Percentiles rank a stretch among this genome's conserved stretches.
These are phyloP conservation scores for Phaethon lepturus DNA, from an alignment of 2,113 vertebrate genomes.

Conservation along the genomic window DNA sequence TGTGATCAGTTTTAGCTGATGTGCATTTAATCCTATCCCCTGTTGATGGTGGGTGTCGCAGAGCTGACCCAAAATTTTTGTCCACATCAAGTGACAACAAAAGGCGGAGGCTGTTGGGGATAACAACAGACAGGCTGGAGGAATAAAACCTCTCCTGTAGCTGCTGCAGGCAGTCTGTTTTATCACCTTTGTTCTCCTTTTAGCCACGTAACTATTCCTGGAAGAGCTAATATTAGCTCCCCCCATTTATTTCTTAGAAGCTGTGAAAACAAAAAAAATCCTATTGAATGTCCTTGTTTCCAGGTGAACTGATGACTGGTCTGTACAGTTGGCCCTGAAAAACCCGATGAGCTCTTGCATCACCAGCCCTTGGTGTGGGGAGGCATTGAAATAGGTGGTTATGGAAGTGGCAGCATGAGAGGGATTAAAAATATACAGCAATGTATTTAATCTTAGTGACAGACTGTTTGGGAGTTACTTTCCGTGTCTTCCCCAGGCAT, in stretches of 20 bases:
- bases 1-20: not conserved
- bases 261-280: conserved; percentile 44
- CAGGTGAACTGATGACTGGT: conserved; percentile 6
- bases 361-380: not conserved
- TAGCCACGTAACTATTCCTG: conserved; percentile 66
- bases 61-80: not conserved
- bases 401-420: not conserved
- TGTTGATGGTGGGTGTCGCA: not conserved
- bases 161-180: conserved; percentile 31
- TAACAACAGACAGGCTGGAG: not conserved
- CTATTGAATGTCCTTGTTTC: not conserved
- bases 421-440: not conserved
- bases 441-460: not conserved
- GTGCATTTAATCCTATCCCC: not conserved
- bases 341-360: not conserved
- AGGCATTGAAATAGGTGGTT: not conserved
- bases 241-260: conserved; percentile 36
- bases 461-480: not conserved
- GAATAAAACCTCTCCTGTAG: conserved; percentile 12
- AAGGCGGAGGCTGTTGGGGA: not conserved
- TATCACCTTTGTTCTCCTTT: conserved; percentile 65
- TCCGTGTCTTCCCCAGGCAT: accelerated
- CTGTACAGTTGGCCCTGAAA: not conserved
- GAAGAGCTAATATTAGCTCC: conserved; percentile 64
- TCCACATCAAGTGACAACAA: not conserved